Evolutionary conservation across 2,113 vertebrate genomes (phyloP), one percentile per base, ranked within the genome.

Genomic region (Melospiza melodia): DNA sequence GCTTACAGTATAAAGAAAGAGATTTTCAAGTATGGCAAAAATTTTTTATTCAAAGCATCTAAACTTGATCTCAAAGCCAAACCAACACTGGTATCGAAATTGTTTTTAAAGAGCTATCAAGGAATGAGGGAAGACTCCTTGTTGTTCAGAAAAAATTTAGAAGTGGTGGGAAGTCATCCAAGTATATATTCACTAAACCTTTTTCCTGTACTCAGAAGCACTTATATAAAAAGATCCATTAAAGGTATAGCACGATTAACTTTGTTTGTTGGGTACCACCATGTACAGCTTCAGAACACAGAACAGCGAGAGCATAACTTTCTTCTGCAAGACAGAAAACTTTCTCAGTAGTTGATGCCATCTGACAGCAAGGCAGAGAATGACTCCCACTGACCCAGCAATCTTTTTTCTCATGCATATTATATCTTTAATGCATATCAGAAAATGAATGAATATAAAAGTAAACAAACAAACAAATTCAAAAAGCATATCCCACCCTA

Each of bases 381-480:
- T 0, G 0, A 33, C 3, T 72, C 27, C 6, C 57, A 35, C 35
- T 39, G 23, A 75, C 21, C 9, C 25, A 82, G 18, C 3, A 51
- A 59, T 23, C 18, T 57, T 79, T 83, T n/a, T 49, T 35, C 48
- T 75, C 33, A 31, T 71, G 28, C 12, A 2, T 71, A 18, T 78
- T 66, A 43, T 55, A 5, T 49, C 25, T 68, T 15, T 16, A 85
- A 35, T 19, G 35, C 7, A 41, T 78, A 87, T 63, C 52, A 75
- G 23, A 48, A 93, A 73, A 86, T 21, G 13, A 20, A 55, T 35
- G 5, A 6, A 8, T 21, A 28, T 12, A 39, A 35, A 89, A 80
- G 2, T 13, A 9, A 59, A 81, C 16, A 61, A 61, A 20, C 69
- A 33, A 62, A 48, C 69, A 75, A 51, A 63, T 27, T 11, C 31